Base-by-base conservation (phyloP, 2,888 invertebrate genomes). In the Troglohyphantes excavatus region DNA sequence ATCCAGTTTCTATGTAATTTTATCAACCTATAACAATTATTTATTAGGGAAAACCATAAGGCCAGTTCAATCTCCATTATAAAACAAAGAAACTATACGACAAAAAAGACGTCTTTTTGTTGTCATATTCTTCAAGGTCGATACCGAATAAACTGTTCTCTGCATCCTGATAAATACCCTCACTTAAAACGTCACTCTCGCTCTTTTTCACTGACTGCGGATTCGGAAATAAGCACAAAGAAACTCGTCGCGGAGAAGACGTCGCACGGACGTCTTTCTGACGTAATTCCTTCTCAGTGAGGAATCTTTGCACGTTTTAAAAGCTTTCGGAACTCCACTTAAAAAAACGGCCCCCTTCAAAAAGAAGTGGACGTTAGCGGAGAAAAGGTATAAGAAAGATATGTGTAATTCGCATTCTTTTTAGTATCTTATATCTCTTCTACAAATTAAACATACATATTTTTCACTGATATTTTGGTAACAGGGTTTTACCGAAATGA, bases 131-230 rank as follows among this genome's bases (percentile, higher is more conserved):
- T 75, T 26, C 11, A 21, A 59, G 61, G 75, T 59, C 75, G 53
- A 75, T 75, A 75, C 39, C 39, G 63, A 65, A 78, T 39, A 65
- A 65, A 39, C 78, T 26, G 78, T 39, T 65, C 63, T 26, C 43
- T 65, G 75, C 43, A 17, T 26, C 26, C 65, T 78, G 81, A 81
- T 81, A 81, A 81, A 81, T 53, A 81, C 81, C 68, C 53, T 53
- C 81, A 81, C 81, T 81, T 81, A 81, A 67, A 81, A 81, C 46
- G 81, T 81, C 81, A 81, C 33, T 21, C 65, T 27, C 43, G 63
- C 65, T 78, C 65, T 65, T 53, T 43, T 78, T 43, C 78, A 23
- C 39, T 7, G 61, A 13, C 11, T 19, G 63, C 65, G 33, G 43
- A 63, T 65, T 43, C 63, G 65, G 65, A 78, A 39, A 63, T 39